Base-by-base conservation (phyloP, 2,797 vertebrate genomes). In the Sebastes vulpes region DNA sequence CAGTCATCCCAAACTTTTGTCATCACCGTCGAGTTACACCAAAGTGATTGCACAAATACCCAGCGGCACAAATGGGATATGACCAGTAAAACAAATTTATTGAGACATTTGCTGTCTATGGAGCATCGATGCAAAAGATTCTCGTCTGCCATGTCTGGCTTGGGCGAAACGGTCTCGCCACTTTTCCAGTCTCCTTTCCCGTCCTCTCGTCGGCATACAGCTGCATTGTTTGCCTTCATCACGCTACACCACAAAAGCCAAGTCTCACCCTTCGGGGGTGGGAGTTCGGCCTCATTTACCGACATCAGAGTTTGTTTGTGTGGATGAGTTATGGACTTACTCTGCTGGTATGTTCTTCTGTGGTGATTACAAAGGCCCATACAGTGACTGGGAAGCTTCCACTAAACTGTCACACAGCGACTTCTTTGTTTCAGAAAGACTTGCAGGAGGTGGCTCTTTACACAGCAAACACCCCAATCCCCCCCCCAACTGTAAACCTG, bases 251-350 rank as follows among this genome's bases (percentile, higher is more conserved):
- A 23, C 94, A 92, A 85, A 91, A 94, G 89, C 90, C 79, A 74
- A 90, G 83, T 84, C 81, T 85, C 82, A 85, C 89, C 79, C 86
- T 82, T 84, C 81, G 25, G 81, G 90, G 90, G 84, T 72, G 90
- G 82, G 84, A 77, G 90, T 93, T 94, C 85, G 31, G 93, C 91
- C 92, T 95, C 92, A 93, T 95, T 96, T 96, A 94, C 93, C 61
- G 77, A 93, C 95, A 95, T 95, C 93, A 93, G 87, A 94, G 94
- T 95, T 94, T 95, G 94, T 96, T 95, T 96, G 93, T 85, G 92
- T 71, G 90, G 94, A 94, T 95, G 95, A 96, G 89, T 95, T 96
- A 95, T 94, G 88, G 94, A 91, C 90, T 92, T 92, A 92, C 87
- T 89, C 89, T 88, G 85, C 89, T 95, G 94, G 85, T 92, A 93